Base-by-base conservation (phyloP, 2,888 invertebrate genomes). In the Stenurella melanura region DNA sequence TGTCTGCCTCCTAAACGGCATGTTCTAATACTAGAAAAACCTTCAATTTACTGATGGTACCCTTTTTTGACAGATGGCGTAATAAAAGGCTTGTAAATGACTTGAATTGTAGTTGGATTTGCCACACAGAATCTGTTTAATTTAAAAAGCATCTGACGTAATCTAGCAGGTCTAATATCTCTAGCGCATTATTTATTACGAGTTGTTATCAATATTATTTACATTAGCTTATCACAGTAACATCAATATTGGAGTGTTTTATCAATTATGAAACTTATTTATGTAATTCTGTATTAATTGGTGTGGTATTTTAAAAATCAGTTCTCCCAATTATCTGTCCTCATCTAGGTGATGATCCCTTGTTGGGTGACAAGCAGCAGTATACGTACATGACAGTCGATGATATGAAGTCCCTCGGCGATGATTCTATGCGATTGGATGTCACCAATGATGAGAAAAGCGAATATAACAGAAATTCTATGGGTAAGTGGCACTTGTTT, bases 341-440 rank as follows among this genome's bases (percentile, higher is more conserved):
- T 34, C 21, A 75, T 86, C 73, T 88, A 94, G 94, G 93, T 88
- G 94, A 94, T 88, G 94, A 94, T 89, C 93, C 93, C 74, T 91
- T 93, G 90, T 89, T 93, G 83, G 93, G 92, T 87, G 95, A 95
- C 88, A 93, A 93, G 83, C 92, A 92, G 83, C 92, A 92, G 84
- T 95, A 95, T 88, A 93, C 94, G 85, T 95, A 95, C 90, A 93
- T 96, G 93, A 95, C 95, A 75, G 94, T 93, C 74, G 95, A 96
- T 88, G 95, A 95, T 86, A 93, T 95, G 92, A 95, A 95, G 89
- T 93, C 93, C 54, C 91, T 95, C 83, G 93, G 93, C 74, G 95
- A 96, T 89, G 94, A 95, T 88, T 94, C 94, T 54, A 93, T 89
- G 89, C 85, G 88, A 76, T 85, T 90, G 84, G 90, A 90, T 81